Percentiles rank a stretch among this genome's conserved stretches.
Evolutionary conservation across 2,797 vertebrate genomes (phyloP).

Genomic region (Choloepus didactylus): DNA sequence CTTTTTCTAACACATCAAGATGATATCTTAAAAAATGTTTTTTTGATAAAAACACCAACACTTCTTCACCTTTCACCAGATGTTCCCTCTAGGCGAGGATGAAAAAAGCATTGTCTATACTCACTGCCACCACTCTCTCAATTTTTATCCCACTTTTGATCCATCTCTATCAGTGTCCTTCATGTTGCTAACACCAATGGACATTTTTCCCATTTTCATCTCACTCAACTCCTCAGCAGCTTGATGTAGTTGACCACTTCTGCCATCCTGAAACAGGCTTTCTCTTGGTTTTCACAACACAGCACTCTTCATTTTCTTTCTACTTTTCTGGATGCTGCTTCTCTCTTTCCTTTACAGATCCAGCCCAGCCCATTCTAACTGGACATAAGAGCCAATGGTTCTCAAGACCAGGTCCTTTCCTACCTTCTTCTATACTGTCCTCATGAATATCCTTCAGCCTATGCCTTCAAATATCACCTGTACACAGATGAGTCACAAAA

Average conservation of each 20-base stretch:
- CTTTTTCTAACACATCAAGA: background rate
- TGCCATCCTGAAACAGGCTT: background rate
- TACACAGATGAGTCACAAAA: background rate
- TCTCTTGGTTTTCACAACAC: background rate
- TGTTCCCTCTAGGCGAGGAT: rapidly evolving
- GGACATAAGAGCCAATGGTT: background rate
- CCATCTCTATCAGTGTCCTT: no score
- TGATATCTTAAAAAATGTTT: background rate
- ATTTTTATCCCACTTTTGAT: background rate
- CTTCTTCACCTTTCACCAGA: background rate
- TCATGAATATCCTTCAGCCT: background rate
- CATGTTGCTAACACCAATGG: no score
- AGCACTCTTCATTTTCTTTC: background rate
- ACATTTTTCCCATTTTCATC: background rate
- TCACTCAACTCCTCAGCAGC: background rate
- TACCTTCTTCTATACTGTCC: no score
- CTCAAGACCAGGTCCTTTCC: background rate
- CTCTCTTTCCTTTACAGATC: background rate
- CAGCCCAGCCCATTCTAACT: background rate
- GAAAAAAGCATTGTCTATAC: background rate
- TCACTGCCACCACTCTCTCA: background rate
- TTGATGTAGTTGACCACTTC: background rate
- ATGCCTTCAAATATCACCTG: background rate
- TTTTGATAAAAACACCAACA: background rate
- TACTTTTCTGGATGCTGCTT: background rate